Evolutionary conservation across 2,888 invertebrate species (phyloP).

Genomic region (Cryptocephalus primarius): DNA sequence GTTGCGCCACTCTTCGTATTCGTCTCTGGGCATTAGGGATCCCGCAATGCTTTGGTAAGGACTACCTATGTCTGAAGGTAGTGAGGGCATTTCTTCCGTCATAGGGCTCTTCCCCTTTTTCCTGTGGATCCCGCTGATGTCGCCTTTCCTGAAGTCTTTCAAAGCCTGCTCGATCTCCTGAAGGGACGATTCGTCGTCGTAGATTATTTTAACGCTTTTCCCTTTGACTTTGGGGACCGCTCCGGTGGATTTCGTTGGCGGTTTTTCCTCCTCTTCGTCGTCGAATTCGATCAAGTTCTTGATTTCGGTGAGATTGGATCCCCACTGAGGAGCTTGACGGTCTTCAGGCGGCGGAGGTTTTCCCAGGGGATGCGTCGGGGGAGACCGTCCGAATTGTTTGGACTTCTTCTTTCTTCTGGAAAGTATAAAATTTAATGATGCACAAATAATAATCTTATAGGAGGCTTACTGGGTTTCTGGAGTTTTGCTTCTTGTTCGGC

Average conservation of each 20-base stretch:
- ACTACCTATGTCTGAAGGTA: background rate
- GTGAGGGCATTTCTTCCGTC: background rate
- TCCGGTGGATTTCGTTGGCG: background rate
- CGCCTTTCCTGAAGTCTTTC: slow-evolving; percentile 4
- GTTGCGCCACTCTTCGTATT: background rate
- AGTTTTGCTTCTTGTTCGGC: slow-evolving; percentile 2
- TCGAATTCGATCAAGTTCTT: slow-evolving; percentile 11
- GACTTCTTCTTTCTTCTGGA: slow-evolving; percentile 4
- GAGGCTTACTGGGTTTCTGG: background rate
- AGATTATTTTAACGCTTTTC: background rate
- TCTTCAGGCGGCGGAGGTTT: slow-evolving; percentile 16
- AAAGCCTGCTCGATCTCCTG: slow-evolving; percentile 5
- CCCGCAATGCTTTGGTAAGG: background rate
- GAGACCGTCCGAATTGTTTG: slow-evolving; percentile 17
- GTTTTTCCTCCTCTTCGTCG: background rate
- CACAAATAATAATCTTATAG: background rate
- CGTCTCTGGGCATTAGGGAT: background rate
- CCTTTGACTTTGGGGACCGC: slow-evolving; percentile 1
- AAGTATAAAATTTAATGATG: background rate
- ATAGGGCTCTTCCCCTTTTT: background rate
- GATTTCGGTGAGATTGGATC: slow-evolving; percentile 31
- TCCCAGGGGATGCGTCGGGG: slow-evolving; percentile 23
- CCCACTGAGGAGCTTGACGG: slow-evolving; percentile 30
- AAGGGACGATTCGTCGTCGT: slow-evolving; percentile 4
- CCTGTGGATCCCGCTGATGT: slow-evolving; percentile 1